A percentile compares a stretch with the other conserved stretches of the same genome.
phyloP scores from a whole-genome alignment of 2,888 invertebrate genomes.

The Chesias legatella region DNA sequence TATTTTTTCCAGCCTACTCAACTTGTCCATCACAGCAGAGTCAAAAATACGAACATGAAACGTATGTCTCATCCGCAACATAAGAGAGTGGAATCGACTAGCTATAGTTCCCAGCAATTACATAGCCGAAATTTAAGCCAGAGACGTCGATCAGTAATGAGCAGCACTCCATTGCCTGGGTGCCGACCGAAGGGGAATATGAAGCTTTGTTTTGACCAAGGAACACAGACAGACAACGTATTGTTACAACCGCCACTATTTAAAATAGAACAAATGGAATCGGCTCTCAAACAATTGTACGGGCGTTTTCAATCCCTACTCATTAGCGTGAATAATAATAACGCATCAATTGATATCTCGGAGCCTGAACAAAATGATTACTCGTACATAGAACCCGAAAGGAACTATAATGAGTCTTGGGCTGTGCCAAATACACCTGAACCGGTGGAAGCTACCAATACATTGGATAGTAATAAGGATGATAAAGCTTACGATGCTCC shows the following conservation, averaged over 20 bases:
- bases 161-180: conserved; percentile 45
- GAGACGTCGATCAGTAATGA: conserved; percentile 35
- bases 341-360: conserved; percentile 23
- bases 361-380: conserved; percentile 30
- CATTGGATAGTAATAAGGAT: conserved; percentile 12
- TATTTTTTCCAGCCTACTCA: conserved; percentile 4
- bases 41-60: conserved; percentile 2
- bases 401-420: conserved; percentile 25
- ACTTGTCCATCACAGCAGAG: conserved; percentile 8
- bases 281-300: conserved; percentile 38
- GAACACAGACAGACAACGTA: conserved; percentile 45
- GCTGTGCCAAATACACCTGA: conserved; percentile 17
- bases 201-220: conserved; percentile 42
- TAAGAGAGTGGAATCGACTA: conserved; percentile 8
- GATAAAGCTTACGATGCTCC: conserved; percentile 7
- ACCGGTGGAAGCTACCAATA: conserved; percentile 12
- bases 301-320: conserved; percentile 37
- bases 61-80: conserved; percentile 8
- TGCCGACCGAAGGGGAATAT: conserved; percentile 20
- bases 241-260: conserved; percentile 24
- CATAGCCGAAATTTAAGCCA: conserved; percentile 15
- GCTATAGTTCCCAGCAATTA: neutral
- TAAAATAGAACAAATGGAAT: conserved; percentile 44
- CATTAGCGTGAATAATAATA: conserved; percentile 26
- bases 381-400: conserved; percentile 19